A percentile compares a stretch with the other conserved stretches of the same genome.
Evolutionary conservation across 1,140 invertebrate genomes (phyloP).

Genomic region (Lasioglossum albipes): DNA sequence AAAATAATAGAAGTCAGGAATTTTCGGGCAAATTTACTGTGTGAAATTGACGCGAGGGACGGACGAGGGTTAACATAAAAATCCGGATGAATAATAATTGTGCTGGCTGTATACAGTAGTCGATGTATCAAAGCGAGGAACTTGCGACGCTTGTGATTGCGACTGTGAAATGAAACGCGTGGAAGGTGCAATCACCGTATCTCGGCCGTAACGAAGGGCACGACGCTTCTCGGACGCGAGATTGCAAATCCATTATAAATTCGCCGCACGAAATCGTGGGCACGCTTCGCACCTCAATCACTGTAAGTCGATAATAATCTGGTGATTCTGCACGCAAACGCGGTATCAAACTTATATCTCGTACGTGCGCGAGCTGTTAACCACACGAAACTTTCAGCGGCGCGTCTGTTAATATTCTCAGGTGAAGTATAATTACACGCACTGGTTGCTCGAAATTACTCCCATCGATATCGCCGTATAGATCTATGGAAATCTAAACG

Average conservation of each 20-base stretch:
- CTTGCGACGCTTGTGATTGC: not conserved
- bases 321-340: slow-evolving; percentile 35
- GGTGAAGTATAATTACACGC: slow-evolving; percentile 10
- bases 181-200: no score
- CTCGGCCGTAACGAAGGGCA: not conserved
- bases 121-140: not conserved
- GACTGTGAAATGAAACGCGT: not conserved
- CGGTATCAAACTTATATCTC: slow-evolving; percentile 43
- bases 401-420: not conserved
- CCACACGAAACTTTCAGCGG: not conserved
- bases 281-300: slow-evolving; percentile 34
- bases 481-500: slow-evolving; percentile 13
- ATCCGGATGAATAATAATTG: not conserved
- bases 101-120: no score
- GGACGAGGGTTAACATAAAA: no score
- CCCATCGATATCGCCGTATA: not conserved
- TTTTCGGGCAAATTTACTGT: no score
- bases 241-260: slow-evolving; percentile 30
- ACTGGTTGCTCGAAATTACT: slow-evolving; percentile 5
- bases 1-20: no score
- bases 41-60: no score
- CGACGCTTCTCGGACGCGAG: not conserved
- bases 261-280: slow-evolving; percentile 21
- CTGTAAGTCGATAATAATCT: slow-evolving; percentile 39
- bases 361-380: slow-evolving; percentile 24